Percentiles rank a stretch among this genome's conserved stretches.
Conservation (phyloP, 2,797 vertebrate genomes). For the Pipistrellus pipistrellus region DNA sequence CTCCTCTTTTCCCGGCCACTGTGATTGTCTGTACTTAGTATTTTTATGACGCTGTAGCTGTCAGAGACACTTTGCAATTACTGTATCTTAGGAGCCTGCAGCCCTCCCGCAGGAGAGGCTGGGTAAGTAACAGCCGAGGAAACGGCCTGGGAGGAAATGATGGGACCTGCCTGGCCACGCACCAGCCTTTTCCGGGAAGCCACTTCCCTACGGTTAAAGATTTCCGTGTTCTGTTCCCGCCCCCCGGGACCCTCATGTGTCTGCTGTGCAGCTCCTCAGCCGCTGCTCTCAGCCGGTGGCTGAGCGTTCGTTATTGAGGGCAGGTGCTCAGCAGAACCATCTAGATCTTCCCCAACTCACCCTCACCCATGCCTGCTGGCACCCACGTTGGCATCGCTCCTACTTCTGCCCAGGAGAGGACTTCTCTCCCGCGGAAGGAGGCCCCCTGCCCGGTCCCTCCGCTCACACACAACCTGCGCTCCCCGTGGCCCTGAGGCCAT, state of each 20-base stretch:
- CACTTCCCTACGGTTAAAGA: background rate
- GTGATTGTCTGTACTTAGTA: background rate
- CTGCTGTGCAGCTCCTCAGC: fast-evolving
- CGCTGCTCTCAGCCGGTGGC: fast-evolving
- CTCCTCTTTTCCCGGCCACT: background rate
- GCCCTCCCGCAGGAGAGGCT: background rate
- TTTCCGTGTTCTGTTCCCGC: fast-evolving
- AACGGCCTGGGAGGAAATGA: background rate
- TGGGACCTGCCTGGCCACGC: background rate
- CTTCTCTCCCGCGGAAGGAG: no score
- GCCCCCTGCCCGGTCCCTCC: background rate
- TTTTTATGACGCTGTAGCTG: background rate
- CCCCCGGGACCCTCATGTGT: background rate
- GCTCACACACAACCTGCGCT: fast-evolving
- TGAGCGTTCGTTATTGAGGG: background rate
- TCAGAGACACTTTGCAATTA: background rate
- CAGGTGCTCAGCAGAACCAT: fast-evolving
- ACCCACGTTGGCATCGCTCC: no score
- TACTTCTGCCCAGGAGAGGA: fast-evolving
- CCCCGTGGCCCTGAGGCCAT: no score
- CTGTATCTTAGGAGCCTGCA: background rate
- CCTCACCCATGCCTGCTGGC: fast-evolving
- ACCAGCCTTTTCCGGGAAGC: background rate
- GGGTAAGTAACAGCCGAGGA: background rate
- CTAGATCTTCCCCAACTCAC: fast-evolving